Percentiles rank a stretch among this genome's conserved stretches.
Evolutionary conservation across 2,113 vertebrate species (phyloP).

Genomic region (Gymnogyps californianus): DNA sequence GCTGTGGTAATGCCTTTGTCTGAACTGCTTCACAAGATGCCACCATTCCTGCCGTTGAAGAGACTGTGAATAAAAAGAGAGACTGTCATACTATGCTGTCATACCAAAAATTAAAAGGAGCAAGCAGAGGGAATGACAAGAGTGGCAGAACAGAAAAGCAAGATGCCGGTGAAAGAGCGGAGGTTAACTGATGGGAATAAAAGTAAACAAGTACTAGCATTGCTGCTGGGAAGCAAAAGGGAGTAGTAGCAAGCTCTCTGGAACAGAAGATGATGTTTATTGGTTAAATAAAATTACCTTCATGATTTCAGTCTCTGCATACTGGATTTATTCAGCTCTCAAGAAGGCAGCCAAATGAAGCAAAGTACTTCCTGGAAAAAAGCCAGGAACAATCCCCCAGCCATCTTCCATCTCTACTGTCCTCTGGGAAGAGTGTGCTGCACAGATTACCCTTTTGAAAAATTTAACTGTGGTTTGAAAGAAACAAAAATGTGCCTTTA

Average conservation of each 20-base stretch:
- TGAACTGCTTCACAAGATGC: neutral
- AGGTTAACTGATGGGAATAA: neutral
- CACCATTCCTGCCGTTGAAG: neutral
- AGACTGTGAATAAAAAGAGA: conserved; percentile 7
- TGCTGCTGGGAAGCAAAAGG: neutral
- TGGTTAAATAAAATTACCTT: conserved; percentile 41
- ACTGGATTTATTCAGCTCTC: conserved; percentile 9
- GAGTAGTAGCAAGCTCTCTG: neutral
- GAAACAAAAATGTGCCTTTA: neutral
- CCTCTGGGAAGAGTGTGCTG: neutral
- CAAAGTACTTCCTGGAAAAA: conserved; percentile 16
- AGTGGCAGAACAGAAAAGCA: neutral
- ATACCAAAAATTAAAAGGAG: neutral
- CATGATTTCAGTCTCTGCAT: neutral
- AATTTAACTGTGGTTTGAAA: neutral
- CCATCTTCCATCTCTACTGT: neutral
- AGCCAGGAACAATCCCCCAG: neutral
- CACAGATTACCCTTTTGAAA: conserved; percentile 10
- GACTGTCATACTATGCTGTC: neutral
- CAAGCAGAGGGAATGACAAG: neutral
- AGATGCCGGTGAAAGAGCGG: neutral
- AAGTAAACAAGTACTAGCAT: neutral
- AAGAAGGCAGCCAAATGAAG: conserved; percentile 13
- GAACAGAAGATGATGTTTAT: neutral
- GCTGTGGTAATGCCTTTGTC: neutral